A percentile compares a stretch with the other conserved stretches of the same genome.
Evolutionary conservation across 2,888 invertebrate genomes (phyloP).

Genomic region (Tetrapedia diversipes): DNA sequence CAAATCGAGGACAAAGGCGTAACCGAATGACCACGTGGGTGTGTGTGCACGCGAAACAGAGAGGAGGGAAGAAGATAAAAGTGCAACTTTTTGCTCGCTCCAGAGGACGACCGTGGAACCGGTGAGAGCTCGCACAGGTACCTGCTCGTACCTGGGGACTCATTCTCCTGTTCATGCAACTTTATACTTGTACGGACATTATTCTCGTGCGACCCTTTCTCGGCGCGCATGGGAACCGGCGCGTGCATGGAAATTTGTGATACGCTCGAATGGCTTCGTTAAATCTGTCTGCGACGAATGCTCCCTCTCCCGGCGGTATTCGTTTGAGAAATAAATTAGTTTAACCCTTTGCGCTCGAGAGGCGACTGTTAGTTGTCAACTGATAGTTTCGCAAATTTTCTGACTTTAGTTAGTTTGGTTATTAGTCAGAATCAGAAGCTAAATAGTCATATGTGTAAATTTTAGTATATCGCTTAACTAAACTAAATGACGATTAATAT

Average conservation of each 20-base stretch:
- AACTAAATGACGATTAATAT: too few relatives aligned
- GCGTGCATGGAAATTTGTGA: constrained; percentile 18
- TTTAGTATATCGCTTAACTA: too few relatives aligned
- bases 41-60: constrained; percentile 12
- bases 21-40: constrained; percentile 40
- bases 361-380: too few relatives aligned
- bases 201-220: constrained; percentile 7
- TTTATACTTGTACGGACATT: constrained; percentile 41
- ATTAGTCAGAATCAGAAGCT: too few relatives aligned
- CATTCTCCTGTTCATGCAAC: constrained; percentile 44
- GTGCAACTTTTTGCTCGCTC: constrained; percentile 54
- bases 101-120: constrained; percentile 35
- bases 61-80: constrained; percentile 47
- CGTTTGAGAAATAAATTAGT: not conserved
- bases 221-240: constrained; percentile 6
- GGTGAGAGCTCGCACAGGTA: constrained; percentile 61
- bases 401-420: too few relatives aligned
- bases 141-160: constrained; percentile 67
- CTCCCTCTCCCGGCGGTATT: not conserved
- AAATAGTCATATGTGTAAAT: too few relatives aligned
- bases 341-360: not conserved
- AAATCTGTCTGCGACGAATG: constrained; percentile 12
- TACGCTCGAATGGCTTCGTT: constrained; percentile 14
- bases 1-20: constrained; percentile 51
- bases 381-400: too few relatives aligned